Evolutionary conservation across 2,888 invertebrate genomes (phyloP).

Genomic region (Megalurothrips usitatus): DNA sequence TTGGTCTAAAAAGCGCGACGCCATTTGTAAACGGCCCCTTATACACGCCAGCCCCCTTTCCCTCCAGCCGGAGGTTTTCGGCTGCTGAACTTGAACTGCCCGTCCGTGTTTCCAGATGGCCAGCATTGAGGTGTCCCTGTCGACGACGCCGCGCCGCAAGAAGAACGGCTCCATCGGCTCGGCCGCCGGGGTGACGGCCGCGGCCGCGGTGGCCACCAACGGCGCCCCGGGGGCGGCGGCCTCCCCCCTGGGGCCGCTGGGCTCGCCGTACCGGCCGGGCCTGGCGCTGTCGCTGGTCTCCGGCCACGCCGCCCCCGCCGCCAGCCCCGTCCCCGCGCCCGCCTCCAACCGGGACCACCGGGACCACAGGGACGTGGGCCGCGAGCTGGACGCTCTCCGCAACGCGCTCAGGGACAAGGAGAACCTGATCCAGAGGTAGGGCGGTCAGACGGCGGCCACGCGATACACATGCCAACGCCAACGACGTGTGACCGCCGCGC

Average conservation of each 20-base stretch:
- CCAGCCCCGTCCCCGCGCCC: conserved; percentile 46
- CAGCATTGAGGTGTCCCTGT: conserved; percentile 75
- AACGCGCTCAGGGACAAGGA: conserved; percentile 74
- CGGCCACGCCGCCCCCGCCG: conserved; percentile 37
- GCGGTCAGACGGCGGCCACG: too few species aligned
- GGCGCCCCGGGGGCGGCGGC: conserved; percentile 29
- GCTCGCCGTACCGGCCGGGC: background rate
- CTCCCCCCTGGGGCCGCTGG: too few species aligned
- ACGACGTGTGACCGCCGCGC: too few species aligned
- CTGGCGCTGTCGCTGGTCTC: background rate
- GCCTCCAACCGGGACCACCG: conserved; percentile 44
- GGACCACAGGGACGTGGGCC: conserved; percentile 47
- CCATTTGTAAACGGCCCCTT: too few species aligned
- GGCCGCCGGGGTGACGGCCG: conserved; percentile 33
- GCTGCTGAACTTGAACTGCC: too few species aligned
- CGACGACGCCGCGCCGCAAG: conserved; percentile 58
- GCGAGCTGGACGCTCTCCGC: conserved; percentile 64
- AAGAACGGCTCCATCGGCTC: conserved; percentile 46
- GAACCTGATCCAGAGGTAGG: conserved; percentile 63
- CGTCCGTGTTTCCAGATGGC: conserved; percentile 63
- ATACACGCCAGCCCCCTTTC: too few species aligned
- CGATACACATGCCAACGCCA: too few species aligned
- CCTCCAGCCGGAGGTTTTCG: too few species aligned
- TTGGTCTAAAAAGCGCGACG: too few species aligned
- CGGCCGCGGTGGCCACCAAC: conserved; percentile 40